Evolutionary conservation across 2,888 invertebrate genomes (phyloP).

Genomic region (Sarcophaga subvicina): DNA sequence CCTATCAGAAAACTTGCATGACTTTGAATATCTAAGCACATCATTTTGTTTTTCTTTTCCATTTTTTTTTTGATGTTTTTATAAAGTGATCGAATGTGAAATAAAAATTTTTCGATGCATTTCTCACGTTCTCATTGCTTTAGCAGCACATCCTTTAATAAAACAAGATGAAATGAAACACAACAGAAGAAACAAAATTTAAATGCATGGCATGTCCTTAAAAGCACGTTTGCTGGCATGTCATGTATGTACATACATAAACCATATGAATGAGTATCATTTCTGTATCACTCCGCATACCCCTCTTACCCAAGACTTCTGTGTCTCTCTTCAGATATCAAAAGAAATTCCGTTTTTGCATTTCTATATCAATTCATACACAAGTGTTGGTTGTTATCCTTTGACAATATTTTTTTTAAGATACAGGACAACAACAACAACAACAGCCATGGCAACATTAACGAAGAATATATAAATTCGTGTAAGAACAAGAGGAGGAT

Average conservation of each 20-base stretch:
- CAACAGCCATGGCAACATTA: slow-evolving; percentile 13
- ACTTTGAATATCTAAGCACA: too few relatives aligned
- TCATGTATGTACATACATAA: neutral
- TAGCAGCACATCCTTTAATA: slow-evolving; percentile 50
- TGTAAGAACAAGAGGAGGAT: slow-evolving; percentile 24
- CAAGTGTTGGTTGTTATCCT: slow-evolving; percentile 50
- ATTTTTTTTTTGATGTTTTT: too few relatives aligned
- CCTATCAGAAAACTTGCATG: too few relatives aligned
- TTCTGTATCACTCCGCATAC: neutral
- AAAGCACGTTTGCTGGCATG: slow-evolving; percentile 46
- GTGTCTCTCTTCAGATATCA: neutral
- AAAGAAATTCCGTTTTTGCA: slow-evolving; percentile 25
- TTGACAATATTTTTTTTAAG: slow-evolving; percentile 49
- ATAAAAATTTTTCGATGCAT: neutral
- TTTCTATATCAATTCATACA: slow-evolving; percentile 36
- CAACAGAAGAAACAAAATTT: slow-evolving; percentile 9
- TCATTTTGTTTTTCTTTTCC: too few relatives aligned
- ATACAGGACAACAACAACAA: slow-evolving; percentile 1
- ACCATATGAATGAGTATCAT: slow-evolving; percentile 1
- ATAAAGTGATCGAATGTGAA: too few relatives aligned
- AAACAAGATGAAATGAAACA: neutral
- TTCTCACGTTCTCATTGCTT: slow-evolving; percentile 53
- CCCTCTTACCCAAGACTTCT: neutral
- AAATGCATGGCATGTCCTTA: slow-evolving; percentile 46
- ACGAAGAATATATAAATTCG: neutral